Evolutionary conservation across 1,140 invertebrate species (phyloP).

Genomic region (Pristionchus pacificus): DNA sequence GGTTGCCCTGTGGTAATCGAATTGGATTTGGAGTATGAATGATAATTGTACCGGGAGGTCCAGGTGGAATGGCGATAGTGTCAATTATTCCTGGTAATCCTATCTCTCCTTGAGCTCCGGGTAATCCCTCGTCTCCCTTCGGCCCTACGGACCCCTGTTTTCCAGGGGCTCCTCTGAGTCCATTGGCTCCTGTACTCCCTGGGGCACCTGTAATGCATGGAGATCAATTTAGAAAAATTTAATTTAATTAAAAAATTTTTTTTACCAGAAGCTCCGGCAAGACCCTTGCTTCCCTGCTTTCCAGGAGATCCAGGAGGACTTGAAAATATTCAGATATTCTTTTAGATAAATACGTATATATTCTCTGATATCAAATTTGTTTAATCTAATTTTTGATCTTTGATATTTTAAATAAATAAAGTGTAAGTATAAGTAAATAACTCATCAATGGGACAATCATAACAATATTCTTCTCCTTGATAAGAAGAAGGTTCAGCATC

Average conservation of each 20-base stretch:
- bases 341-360: no score
- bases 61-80: neutral
- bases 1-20: no score
- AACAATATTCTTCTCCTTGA: neutral
- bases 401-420: no score
- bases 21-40: no score
- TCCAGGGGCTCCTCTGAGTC: neutral
- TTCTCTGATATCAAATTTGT: no score
- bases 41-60: neutral
- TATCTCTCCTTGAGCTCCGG: neutral
- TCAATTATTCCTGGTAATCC: neutral
- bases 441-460: neutral
- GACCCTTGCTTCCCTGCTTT: neutral
- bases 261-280: neutral
- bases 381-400: no score
- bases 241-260: neutral
- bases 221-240: neutral
- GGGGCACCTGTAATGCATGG: neutral
- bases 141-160: neutral
- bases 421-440: no score
- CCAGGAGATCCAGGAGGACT: neutral
- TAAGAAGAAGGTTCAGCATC: no score
- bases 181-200: neutral
- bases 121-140: neutral
- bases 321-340: no score